Evolutionary conservation across 1,140 invertebrate species (phyloP).

Genomic region (Trigoniulus corallinus): DNA sequence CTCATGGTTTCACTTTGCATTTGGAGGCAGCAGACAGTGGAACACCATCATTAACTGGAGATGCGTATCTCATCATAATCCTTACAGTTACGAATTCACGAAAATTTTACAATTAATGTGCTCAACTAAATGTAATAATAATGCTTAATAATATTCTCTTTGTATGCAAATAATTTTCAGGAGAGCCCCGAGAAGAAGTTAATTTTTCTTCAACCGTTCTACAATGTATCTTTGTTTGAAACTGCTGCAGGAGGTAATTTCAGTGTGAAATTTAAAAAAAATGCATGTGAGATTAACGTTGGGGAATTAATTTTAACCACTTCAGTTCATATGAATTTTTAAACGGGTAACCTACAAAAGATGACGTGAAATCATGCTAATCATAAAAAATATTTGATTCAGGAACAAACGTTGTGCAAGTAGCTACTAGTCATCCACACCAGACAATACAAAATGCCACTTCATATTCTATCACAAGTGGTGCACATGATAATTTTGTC

Average conservation of each 20-base stretch:
- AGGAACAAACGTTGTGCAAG: slow-evolving; percentile 48
- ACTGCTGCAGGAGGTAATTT: neutral
- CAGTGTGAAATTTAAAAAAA: too few species aligned
- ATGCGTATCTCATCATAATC: neutral
- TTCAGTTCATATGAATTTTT: neutral
- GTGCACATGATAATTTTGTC: slow-evolving; percentile 60
- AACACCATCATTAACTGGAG: neutral
- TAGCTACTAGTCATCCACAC: slow-evolving; percentile 54
- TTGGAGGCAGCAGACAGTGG: neutral
- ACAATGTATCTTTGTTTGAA: neutral
- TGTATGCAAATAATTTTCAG: too few species aligned
- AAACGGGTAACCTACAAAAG: neutral
- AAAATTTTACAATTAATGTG: neutral
- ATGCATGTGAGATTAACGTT: too few species aligned
- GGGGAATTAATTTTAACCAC: neutral
- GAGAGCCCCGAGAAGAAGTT: neutral
- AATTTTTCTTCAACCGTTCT: neutral
- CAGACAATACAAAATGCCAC: slow-evolving; percentile 39
- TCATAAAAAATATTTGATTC: too few species aligned
- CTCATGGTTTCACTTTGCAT: neutral
- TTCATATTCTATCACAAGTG: slow-evolving; percentile 50
- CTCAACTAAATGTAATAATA: neutral
- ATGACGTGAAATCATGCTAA: slow-evolving; percentile 5
- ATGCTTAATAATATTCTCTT: too few species aligned
- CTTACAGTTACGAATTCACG: neutral